A percentile compares a stretch with the other conserved stretches of the same genome.
These are phyloP conservation scores for Ctenopoma kingsleyae DNA, from an alignment of 2,797 vertebrate species.

Conservation along the genomic window DNA sequence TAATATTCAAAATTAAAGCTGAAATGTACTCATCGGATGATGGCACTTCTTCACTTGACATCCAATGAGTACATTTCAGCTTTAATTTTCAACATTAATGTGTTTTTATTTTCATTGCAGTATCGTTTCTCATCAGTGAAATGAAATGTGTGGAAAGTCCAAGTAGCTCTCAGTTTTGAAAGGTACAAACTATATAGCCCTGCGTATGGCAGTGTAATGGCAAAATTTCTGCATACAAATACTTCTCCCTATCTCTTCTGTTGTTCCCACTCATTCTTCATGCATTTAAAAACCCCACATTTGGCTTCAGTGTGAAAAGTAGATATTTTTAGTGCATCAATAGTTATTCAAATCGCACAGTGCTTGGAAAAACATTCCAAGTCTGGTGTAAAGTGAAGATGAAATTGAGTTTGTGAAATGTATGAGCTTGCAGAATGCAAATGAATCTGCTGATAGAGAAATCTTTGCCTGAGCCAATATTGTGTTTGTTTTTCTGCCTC, in stretches of 20 bases:
- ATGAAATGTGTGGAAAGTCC: slow-evolving; percentile 16
- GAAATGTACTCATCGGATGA: not conserved
- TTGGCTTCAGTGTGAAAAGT: slow-evolving; percentile 50
- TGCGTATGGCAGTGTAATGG: slow-evolving; percentile 5
- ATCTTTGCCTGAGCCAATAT: slow-evolving; percentile 49
- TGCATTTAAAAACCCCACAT: slow-evolving; percentile 61
- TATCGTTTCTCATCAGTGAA: not conserved
- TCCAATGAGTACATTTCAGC: not conserved
- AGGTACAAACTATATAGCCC: not conserved
- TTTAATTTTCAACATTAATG: not conserved
- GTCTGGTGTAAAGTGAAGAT: slow-evolving; percentile 66
- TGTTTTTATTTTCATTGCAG: not conserved
- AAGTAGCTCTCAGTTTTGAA: not conserved
- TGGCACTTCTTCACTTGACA: too few species aligned
- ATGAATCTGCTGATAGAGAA: slow-evolving; percentile 69
- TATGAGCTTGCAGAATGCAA: slow-evolving; percentile 77
- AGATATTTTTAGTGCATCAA: slow-evolving; percentile 60
- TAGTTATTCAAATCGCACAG: slow-evolving; percentile 69
- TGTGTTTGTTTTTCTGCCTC: slow-evolving; percentile 58
- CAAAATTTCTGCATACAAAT: slow-evolving; percentile 34
- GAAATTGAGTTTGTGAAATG: slow-evolving; percentile 71
- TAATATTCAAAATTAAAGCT: not conserved
- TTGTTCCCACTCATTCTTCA: slow-evolving; percentile 47
- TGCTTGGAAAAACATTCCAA: slow-evolving; percentile 60
- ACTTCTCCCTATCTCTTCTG: slow-evolving; percentile 19